Percentiles rank a stretch among this genome's conserved stretches.
Evolutionary conservation across 1,140 invertebrate species (phyloP).

Genomic region (Aphidius ervi): DNA sequence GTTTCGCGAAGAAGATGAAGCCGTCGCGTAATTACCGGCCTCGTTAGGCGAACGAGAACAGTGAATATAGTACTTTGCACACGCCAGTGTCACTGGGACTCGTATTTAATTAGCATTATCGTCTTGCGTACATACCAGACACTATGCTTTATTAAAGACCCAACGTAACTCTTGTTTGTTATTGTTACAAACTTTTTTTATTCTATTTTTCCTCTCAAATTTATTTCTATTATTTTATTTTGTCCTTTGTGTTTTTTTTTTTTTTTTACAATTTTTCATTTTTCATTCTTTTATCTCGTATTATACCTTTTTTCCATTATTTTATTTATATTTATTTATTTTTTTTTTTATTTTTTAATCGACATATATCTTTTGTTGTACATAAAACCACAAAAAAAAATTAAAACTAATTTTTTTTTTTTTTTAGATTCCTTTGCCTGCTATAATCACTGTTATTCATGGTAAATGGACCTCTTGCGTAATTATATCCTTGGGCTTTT

Average conservation of each 20-base stretch:
- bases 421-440: not conserved
- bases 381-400: too few species aligned
- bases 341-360: not conserved
- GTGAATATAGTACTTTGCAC: conserved; percentile 13
- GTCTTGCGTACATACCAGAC: conserved; percentile 27
- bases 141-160: conserved; percentile 31
- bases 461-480: conserved; percentile 2
- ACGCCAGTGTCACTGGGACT: conserved; percentile 41
- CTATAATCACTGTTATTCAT: conserved; percentile 7
- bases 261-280: conserved; percentile 5
- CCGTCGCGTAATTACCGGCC: conserved; percentile 51
- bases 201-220: conserved; percentile 9
- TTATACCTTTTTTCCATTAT: not conserved
- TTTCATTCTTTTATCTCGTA: conserved; percentile 1
- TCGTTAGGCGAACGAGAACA: conserved; percentile 44
- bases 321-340: conserved; percentile 3
- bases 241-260: conserved; percentile 9
- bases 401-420: conserved; percentile 1
- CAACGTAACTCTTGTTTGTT: conserved; percentile 15
- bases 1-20: conserved; percentile 51
- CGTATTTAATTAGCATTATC: conserved; percentile 51
- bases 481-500: conserved; percentile 7
- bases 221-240: conserved; percentile 8
- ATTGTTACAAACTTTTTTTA: conserved; percentile 14
- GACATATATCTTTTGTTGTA: too few species aligned